These are phyloP conservation scores for Sepioteuthis lessoniana DNA, from an alignment of 2,888 invertebrate species.

Conservation along the genomic window DNA sequence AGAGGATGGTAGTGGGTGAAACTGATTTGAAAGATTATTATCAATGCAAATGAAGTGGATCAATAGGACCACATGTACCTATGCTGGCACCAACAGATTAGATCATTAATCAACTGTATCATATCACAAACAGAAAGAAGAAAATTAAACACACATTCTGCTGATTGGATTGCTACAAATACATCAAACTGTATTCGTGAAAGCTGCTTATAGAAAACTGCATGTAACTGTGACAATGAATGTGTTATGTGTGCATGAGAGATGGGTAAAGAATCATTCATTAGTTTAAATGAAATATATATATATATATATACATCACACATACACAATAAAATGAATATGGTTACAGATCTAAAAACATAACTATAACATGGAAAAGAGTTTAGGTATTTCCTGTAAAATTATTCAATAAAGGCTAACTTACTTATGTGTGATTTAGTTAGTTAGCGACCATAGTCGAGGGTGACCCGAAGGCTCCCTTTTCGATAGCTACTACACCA, in stretches of 20 bases:
- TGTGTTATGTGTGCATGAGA: background rate
- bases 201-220: conserved; percentile 37
- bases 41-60: conserved; percentile 43
- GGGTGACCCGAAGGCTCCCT: too few species aligned
- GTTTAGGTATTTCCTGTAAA: too few species aligned
- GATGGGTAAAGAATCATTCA: background rate
- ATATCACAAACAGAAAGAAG: background rate
- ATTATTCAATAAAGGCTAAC: too few species aligned
- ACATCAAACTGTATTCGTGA: background rate
- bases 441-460: too few species aligned
- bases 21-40: conserved; percentile 36
- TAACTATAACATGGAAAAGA: background rate
- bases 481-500: too few species aligned
- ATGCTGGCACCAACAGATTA: conserved; percentile 35
- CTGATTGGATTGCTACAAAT: background rate
- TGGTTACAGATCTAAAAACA: background rate
- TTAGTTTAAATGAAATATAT: conserved; percentile 38
- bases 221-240: background rate
- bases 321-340: background rate
- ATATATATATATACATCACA: background rate
- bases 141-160: background rate
- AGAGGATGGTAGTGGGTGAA: background rate
- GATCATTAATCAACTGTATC: conserved; percentile 44
- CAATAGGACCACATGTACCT: background rate
- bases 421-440: too few species aligned